Percentiles rank a stretch among this genome's conserved stretches.
Evolutionary conservation across 2,888 invertebrate genomes (phyloP).

Genomic region (Dynastes hyllus): DNA sequence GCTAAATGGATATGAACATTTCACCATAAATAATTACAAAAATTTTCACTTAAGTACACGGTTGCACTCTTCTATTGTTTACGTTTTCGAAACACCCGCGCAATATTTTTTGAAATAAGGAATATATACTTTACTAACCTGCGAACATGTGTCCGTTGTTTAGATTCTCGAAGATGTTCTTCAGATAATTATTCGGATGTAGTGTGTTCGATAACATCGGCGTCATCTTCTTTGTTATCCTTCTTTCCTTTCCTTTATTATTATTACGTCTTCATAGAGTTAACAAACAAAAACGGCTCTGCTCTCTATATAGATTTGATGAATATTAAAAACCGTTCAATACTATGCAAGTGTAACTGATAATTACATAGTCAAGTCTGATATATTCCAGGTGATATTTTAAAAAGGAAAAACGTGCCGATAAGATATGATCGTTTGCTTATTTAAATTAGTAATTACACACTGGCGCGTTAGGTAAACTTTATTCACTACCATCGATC

Average conservation of each 20-base stretch:
- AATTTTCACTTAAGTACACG: neutral
- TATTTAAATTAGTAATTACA: slow-evolving; percentile 55
- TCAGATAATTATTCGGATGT: slow-evolving; percentile 50
- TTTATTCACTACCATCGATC: neutral
- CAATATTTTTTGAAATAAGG: neutral
- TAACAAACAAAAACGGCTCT: neutral
- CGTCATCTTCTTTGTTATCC: slow-evolving; percentile 46
- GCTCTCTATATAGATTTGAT: slow-evolving; percentile 50
- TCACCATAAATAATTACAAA: too few relatives aligned
- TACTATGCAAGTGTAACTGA: slow-evolving; percentile 68
- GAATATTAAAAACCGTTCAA: slow-evolving; percentile 70
- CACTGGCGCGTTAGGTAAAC: too few relatives aligned
- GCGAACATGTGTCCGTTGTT: slow-evolving; percentile 49
- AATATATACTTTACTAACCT: slow-evolving; percentile 49
- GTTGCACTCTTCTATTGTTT: neutral
- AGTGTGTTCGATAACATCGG: slow-evolving; percentile 55
- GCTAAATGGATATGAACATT: too few relatives aligned
- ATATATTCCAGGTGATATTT: slow-evolving; percentile 58
- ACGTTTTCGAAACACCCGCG: neutral
- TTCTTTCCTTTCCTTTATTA: neutral
- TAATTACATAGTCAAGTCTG: slow-evolving; percentile 66
- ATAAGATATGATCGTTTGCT: slow-evolving; percentile 61
- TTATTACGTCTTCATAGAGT: neutral
- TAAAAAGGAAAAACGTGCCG: slow-evolving; percentile 53
- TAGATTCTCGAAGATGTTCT: slow-evolving; percentile 52